A percentile compares a stretch with the other conserved stretches of the same genome.
These are phyloP conservation scores for Macrobrachium rosenbergii DNA, from an alignment of 1,140 invertebrate species.

Conservation along the genomic window DNA sequence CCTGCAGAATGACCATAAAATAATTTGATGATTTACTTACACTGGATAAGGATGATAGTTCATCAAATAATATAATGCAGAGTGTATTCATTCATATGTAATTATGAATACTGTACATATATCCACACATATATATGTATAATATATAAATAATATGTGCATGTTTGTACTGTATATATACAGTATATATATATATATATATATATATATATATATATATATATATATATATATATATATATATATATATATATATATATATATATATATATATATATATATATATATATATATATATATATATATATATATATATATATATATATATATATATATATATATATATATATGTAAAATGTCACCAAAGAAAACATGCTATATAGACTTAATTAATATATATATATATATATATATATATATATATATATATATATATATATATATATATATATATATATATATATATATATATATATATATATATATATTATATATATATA, in stretches of 20 bases:
- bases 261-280: constrained; percentile 10
- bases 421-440: constrained; percentile 8
- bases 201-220: constrained; percentile 37
- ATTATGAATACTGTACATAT: too few species aligned
- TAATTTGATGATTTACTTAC: too few species aligned
- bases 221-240: constrained; percentile 35
- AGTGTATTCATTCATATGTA: too few species aligned
- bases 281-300: constrained; percentile 17
- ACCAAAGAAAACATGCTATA: neutral
- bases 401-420: constrained; percentile 13
- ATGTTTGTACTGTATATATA: too few species aligned
- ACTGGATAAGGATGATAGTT: too few species aligned
- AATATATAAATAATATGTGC: too few species aligned
- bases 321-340: constrained; percentile 29
- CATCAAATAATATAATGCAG: too few species aligned
- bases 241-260: constrained; percentile 17
- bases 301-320: neutral
- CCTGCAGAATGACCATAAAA: too few species aligned
- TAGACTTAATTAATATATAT: neutral
- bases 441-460: neutral
- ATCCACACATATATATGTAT: too few species aligned
- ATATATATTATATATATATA: neutral
- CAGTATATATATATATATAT: constrained; percentile 44
- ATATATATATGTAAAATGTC: neutral
- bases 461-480: neutral